Evolutionary conservation across 2,888 invertebrate species (phyloP), one percentile per base, ranked within the genome.

Genomic region (Timema podura): DNA sequence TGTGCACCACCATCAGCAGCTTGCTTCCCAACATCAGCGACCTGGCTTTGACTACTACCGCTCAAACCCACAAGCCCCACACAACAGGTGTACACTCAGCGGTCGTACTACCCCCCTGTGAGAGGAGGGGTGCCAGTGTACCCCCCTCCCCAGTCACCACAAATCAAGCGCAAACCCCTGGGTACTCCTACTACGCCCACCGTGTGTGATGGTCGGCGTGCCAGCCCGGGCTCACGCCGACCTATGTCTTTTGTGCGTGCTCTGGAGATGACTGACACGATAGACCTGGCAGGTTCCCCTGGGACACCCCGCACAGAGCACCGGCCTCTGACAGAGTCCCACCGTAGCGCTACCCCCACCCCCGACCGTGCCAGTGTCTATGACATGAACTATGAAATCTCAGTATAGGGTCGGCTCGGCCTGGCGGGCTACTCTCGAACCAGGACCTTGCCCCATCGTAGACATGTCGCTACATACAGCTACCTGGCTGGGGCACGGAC

Each of bases 311-410:
- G 76, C 68, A 75, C 76, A 45, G 78, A 79, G 70, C 79, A 76
- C 67, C 70, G 73, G 16, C 67, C 66, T 59, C 54, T 71, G 46
- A 69, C 68, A 5, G 74, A 74, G 48, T 57, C 72, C 13, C 80
- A 80, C 67, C 77, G 83, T 73, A 82, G 85, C 45, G 84, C 85
- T 13, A 84, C 88, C 66, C 86, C 87, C 51, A 89, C 91, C 15
- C 91, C 93, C 67, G 93, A 94, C 82, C 90, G 94, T 77, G 91
- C 92, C 78, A 93, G 93, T 82, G 92, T 94, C 76, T 95, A 95
- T 83, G 95, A 95, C 82, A 93, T 93, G 90, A 95, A 94, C 85
- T 95, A 95, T 83, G 95, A 95, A 83, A 95, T 95, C 85, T 94
- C 94, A 76, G 95, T 95, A 86, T 95, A 92, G 92, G 84, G 79